Base-by-base conservation (phyloP, 1,140 invertebrate genomes). In the Manduca sexta region DNA sequence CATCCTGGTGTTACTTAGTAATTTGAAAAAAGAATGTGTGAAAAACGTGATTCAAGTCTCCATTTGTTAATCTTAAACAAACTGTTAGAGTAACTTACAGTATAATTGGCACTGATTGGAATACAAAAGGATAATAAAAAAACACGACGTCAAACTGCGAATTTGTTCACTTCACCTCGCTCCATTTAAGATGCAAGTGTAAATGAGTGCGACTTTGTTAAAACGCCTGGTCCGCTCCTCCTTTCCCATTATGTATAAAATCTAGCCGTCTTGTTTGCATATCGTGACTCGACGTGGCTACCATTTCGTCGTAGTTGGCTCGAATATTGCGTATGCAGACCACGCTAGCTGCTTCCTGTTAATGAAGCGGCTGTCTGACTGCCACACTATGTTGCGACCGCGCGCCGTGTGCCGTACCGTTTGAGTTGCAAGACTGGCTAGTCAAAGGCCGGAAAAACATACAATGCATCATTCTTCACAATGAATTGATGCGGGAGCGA, bases 261-360 rank as follows among this genome's bases (percentile, higher is more conserved):
- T 48, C 54, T 56, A 51, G 45, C 53, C 29, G 31, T 44, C 33
- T 29, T 39, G 51, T 56, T 56, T 48, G 54, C 54, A 56, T 56
- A 56, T 56, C 54, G 54, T 56, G 54, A 56, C 45, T 56, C 33
- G 54, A 16, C 43, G 51, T 62, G 39, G 52, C 57, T 58, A 54
- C 63, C 58, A 60, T 34, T 56, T 52, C 45, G 47, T 26, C 34
- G 50, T 50, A 55, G 30, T 49, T 56, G 47, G 53, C 15, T 45
- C 35, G 42, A 38, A 45, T 57, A 71, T 79, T 77, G 69, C 62
- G 67, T 66, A 82, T 82, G 75, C 78, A 59, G 67, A 56, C 51
- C 64, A 60, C 68, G 74, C 60, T 40, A 40, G 45, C 39, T 44
- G 70, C 69, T 82, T 82, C 78, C 78, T 82, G 75, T 69, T 76